phyloP scores from a whole-genome alignment of 1,140 invertebrate species.

The Lepidotrigona ventralis region DNA sequence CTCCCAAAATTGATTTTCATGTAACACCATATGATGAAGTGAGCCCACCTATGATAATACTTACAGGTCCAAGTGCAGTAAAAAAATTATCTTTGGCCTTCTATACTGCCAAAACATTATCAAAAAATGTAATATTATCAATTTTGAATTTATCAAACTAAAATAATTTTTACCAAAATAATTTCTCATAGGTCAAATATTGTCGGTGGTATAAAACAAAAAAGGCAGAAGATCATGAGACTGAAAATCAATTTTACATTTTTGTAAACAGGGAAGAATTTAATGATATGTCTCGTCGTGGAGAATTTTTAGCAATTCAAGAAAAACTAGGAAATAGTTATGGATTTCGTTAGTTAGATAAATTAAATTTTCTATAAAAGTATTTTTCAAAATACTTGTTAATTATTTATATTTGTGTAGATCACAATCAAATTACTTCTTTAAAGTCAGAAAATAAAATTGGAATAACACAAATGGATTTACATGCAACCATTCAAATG shows the following conservation, averaged over 20 bases:
- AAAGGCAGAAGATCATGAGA: constrained; percentile 27
- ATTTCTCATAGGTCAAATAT: constrained; percentile 60
- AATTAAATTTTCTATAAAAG: not conserved
- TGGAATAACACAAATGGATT: constrained; percentile 68
- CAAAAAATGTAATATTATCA: constrained; percentile 57
- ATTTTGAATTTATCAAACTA: not conserved
- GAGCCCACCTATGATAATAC: constrained; percentile 63
- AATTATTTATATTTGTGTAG: constrained; percentile 43
- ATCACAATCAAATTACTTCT: constrained; percentile 58
- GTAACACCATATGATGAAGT: constrained; percentile 65
- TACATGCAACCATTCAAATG: constrained; percentile 66
- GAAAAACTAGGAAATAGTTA: constrained; percentile 69
- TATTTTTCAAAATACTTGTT: not conserved
- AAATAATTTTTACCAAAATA: too few species aligned
- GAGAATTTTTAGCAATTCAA: constrained; percentile 69
- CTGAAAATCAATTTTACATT: constrained; percentile 55
- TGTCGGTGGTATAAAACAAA: constrained; percentile 69
- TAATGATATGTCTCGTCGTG: constrained; percentile 59
- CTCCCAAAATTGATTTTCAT: constrained; percentile 59
- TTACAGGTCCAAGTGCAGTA: constrained; percentile 67
- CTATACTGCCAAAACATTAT: constrained; percentile 44
- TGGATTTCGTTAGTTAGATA: constrained; percentile 68
- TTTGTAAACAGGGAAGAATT: constrained; percentile 61
- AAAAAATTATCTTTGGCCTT: constrained; percentile 62
- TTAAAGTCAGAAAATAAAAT: constrained; percentile 67